These are phyloP conservation scores for Buathra laborator DNA, from an alignment of 2,888 invertebrate genomes.

Conservation along the genomic window DNA sequence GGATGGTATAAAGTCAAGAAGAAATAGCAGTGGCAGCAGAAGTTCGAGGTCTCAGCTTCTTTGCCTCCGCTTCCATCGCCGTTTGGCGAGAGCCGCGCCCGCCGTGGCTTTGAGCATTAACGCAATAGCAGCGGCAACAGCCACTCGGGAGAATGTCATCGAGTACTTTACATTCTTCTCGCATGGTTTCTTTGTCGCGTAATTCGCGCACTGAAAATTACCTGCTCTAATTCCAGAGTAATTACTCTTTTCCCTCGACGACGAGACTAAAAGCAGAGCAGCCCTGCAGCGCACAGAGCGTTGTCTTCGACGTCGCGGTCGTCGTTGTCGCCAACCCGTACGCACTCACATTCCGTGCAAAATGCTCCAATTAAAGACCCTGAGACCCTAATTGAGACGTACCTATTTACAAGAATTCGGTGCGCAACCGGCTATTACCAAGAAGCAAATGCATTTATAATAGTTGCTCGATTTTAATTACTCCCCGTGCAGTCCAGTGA, in stretches of 20 bases:
- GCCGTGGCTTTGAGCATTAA: conserved; percentile 39
- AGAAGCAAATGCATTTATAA: conserved; percentile 73
- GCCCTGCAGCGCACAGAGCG: background rate
- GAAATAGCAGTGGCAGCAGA: conserved; percentile 31
- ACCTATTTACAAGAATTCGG: conserved; percentile 79
- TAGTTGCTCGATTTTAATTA: conserved; percentile 67
- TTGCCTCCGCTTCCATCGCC: conserved; percentile 41
- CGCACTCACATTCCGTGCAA: conserved; percentile 78
- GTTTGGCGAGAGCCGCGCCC: conserved; percentile 61
- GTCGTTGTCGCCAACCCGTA: conserved; percentile 48
- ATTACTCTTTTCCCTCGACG: conserved; percentile 79
- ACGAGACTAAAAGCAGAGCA: conserved; percentile 36
- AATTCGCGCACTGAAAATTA: conserved; percentile 79
- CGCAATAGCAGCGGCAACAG: conserved; percentile 20
- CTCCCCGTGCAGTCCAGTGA: conserved; percentile 27
- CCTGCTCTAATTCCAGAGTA: conserved; percentile 81
- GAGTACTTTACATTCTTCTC: conserved; percentile 71
- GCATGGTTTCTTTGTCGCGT: conserved; percentile 71
- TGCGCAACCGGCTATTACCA: conserved; percentile 69
- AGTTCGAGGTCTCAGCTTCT: conserved; percentile 46
- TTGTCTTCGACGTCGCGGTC: conserved; percentile 9
- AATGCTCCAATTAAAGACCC: conserved; percentile 80
- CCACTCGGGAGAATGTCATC: conserved; percentile 63
- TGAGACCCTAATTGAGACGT: conserved; percentile 83
- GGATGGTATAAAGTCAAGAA: conserved; percentile 40